Percentiles rank a stretch among this genome's conserved stretches.
phyloP scores from a whole-genome alignment of 2,888 invertebrate species.

The Ennomos erosarius region DNA sequence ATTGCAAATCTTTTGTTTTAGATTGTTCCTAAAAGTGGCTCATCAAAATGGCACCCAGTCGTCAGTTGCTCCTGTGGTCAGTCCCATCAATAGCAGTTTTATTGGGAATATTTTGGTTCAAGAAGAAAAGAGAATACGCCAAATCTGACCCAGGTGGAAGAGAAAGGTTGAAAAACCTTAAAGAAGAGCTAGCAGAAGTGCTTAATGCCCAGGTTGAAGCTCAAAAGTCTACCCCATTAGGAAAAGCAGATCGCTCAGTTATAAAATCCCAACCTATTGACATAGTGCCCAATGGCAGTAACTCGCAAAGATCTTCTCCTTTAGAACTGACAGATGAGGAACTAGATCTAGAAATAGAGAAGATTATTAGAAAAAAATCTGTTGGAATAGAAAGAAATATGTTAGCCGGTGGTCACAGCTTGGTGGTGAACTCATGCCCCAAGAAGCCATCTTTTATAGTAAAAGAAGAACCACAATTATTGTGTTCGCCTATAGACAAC shows the following conservation, averaged over 20 bases:
- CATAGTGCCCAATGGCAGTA: conserved; percentile 83
- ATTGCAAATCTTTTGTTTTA: conserved; percentile 67
- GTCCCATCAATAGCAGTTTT: conserved; percentile 92
- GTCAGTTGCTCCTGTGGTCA: conserved; percentile 91
- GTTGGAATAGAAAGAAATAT: conserved; percentile 73
- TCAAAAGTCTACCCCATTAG: conserved; percentile 73
- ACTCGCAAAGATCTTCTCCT: conserved; percentile 84
- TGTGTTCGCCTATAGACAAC: conserved; percentile 48
- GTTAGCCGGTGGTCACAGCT: conserved; percentile 56
- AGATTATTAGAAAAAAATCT: conserved; percentile 85
- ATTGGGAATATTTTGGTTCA: conserved; percentile 93
- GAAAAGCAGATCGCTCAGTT: conserved; percentile 71
- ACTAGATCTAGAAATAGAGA: conserved; percentile 88
- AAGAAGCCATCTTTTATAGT: conserved; percentile 56
- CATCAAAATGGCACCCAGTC: conserved; percentile 90
- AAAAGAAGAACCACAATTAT: conserved; percentile 51
- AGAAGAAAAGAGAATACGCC: conserved; percentile 90
- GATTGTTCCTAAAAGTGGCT: conserved; percentile 88
- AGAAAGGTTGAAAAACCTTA: conserved; percentile 77
- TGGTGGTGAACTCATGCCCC: conserved; percentile 49
- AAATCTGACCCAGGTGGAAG: conserved; percentile 91
- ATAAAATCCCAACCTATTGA: conserved; percentile 89
- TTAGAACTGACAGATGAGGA: conserved; percentile 87
- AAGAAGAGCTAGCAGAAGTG: conserved; percentile 80
- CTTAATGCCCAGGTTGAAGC: conserved; percentile 72